These are phyloP conservation scores for Heliconius hortense DNA, from an alignment of 2,888 invertebrate species.

Conservation along the genomic window DNA sequence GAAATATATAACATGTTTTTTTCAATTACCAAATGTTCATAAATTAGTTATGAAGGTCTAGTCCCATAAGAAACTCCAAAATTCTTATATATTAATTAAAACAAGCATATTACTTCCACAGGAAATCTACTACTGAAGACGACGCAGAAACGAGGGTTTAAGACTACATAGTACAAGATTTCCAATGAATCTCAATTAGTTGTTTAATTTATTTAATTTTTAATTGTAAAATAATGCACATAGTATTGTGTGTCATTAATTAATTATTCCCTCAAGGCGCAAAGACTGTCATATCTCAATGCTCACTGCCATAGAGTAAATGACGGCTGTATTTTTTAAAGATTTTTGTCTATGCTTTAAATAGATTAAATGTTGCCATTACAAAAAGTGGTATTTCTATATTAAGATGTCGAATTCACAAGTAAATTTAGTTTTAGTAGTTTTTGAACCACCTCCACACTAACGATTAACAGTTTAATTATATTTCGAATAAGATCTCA, in stretches of 20 bases:
- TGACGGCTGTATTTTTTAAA: slow-evolving; percentile 53
- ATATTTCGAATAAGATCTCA: slow-evolving; percentile 32
- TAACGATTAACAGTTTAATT: slow-evolving; percentile 26
- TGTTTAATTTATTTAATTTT: slow-evolving; percentile 58
- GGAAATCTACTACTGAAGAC: slow-evolving; percentile 82
- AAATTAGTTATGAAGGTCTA: background rate
- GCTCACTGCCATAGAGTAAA: slow-evolving; percentile 76
- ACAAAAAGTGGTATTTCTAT: slow-evolving; percentile 27
- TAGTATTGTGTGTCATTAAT: slow-evolving; percentile 34
- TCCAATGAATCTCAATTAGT: slow-evolving; percentile 81
- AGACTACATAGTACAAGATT: slow-evolving; percentile 71
- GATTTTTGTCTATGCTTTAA: slow-evolving; percentile 60
- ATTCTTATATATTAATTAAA: background rate
- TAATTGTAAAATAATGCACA: slow-evolving; percentile 47
- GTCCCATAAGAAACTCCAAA: background rate
- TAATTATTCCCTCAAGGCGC: slow-evolving; percentile 50
- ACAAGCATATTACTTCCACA: slow-evolving; percentile 48
- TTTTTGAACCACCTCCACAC: slow-evolving; percentile 28
- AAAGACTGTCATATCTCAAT: slow-evolving; percentile 74
- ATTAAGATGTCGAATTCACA: slow-evolving; percentile 22
- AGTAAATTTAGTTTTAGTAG: slow-evolving; percentile 24
- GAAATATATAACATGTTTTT: background rate
- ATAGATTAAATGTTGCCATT: slow-evolving; percentile 47
- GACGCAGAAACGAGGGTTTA: slow-evolving; percentile 79
- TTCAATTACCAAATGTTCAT: background rate